Percentiles rank a stretch among this genome's conserved stretches.
Evolutionary conservation across 2,888 invertebrate genomes (phyloP).

Genomic region (Palloptera scutellata): DNA sequence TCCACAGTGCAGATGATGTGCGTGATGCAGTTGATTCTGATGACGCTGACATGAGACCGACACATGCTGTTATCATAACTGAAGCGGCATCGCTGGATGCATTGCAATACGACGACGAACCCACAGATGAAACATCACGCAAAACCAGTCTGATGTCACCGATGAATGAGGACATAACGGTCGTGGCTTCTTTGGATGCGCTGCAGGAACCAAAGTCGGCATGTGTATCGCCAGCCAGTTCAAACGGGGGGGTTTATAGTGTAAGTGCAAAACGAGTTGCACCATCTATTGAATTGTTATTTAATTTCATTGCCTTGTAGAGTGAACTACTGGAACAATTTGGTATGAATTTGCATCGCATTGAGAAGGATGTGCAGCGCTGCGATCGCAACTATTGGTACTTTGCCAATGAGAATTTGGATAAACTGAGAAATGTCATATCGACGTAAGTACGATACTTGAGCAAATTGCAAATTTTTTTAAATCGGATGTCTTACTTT

Average conservation of each 20-base stretch:
- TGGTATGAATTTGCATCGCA: constrained; percentile 89
- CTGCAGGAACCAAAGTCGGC: constrained; percentile 67
- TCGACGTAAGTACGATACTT: constrained; percentile 95
- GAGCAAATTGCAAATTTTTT: constrained; percentile 67
- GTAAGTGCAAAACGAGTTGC: constrained; percentile 66
- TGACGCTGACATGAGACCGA: constrained; percentile 49
- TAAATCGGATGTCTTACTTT: not conserved
- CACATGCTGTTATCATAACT: constrained; percentile 78
- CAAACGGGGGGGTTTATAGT: constrained; percentile 86
- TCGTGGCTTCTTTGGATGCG: constrained; percentile 56
- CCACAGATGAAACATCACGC: constrained; percentile 67
- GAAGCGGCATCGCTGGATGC: constrained; percentile 76
- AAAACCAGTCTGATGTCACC: constrained; percentile 68
- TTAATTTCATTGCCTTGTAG: constrained; percentile 64
- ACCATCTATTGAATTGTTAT: not conserved
- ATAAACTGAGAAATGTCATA: constrained; percentile 93
- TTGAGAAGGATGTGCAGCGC: constrained; percentile 95
- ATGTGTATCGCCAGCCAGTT: constrained; percentile 86
- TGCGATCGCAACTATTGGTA: constrained; percentile 96
- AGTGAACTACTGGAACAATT: constrained; percentile 83
- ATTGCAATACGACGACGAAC: constrained; percentile 64
- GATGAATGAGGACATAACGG: constrained; percentile 70
- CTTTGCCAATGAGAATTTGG: constrained; percentile 87
- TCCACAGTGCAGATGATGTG: constrained; percentile 64
- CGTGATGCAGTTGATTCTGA: constrained; percentile 42